A percentile compares a stretch with the other conserved stretches of the same genome.
Conservation (phyloP, 2,113 vertebrate genomes). For the Ptyas mucosa region DNA sequence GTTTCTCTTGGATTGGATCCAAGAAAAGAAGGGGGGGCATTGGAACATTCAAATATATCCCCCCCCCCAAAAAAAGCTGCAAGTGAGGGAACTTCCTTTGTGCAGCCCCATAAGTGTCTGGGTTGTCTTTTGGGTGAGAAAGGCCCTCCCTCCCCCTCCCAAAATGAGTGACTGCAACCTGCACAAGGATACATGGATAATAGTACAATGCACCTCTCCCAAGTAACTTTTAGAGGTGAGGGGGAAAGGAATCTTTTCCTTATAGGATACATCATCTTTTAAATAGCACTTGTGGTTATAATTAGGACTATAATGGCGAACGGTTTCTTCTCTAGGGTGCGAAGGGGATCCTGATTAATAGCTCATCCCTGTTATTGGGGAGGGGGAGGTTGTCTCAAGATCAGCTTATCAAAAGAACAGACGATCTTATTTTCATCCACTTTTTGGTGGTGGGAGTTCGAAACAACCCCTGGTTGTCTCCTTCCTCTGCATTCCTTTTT, state of each 20-base stretch:
- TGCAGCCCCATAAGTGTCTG: background rate
- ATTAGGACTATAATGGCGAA: background rate
- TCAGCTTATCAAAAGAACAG: background rate
- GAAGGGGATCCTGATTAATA: background rate
- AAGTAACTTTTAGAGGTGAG: background rate
- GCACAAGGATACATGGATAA: background rate
- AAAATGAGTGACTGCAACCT: background rate
- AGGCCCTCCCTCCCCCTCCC: background rate
- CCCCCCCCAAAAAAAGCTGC: background rate
- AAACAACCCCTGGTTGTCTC: background rate
- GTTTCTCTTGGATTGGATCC: background rate
- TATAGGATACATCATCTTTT: background rate
- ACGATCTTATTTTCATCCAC: no score
- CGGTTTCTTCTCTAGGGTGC: background rate
- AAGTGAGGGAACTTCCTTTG: background rate
- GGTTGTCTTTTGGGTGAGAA: background rate
- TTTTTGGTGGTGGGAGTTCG: background rate
- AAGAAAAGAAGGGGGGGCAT: fast-evolving
- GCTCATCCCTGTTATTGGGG: background rate
- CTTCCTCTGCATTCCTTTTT: background rate
- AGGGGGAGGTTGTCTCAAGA: background rate
- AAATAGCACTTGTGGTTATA: background rate
- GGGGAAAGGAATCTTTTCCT: background rate
- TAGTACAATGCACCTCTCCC: background rate
- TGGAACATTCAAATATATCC: background rate